Percentiles rank a stretch among this genome's conserved stretches.
Evolutionary conservation across 2,113 vertebrate species (phyloP).

Genomic region (Mirza zaza): DNA sequence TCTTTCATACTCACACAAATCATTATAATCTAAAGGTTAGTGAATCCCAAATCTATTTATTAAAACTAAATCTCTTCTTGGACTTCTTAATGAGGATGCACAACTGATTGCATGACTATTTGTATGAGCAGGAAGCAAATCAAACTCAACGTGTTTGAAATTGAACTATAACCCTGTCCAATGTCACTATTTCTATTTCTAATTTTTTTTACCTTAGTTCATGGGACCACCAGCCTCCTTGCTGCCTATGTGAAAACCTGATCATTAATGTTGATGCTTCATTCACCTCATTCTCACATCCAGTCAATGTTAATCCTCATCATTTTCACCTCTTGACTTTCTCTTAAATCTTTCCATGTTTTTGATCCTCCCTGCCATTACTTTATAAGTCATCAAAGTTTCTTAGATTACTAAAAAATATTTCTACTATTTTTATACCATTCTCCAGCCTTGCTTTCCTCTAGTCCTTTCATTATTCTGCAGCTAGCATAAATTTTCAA

Average conservation of each 20-base stretch:
- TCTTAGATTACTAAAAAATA: background rate
- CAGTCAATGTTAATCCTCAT: background rate
- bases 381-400: background rate
- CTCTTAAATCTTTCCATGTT: background rate
- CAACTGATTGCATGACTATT: background rate
- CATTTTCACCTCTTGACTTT: background rate
- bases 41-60: background rate
- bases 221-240: rapidly evolving
- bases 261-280: background rate
- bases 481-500: background rate
- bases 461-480: background rate
- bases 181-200: background rate
- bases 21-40: background rate
- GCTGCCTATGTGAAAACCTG: background rate
- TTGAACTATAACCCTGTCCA: background rate
- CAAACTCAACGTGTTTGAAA: background rate
- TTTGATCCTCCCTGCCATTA: background rate
- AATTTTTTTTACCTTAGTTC: too few relatives aligned
- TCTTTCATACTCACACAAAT: too few relatives aligned
- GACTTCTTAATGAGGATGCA: background rate
- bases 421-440: background rate
- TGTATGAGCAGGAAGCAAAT: background rate
- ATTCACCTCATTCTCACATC: background rate
- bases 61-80: background rate
- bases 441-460: background rate